Evolutionary conservation across 2,888 invertebrate genomes (phyloP), one percentile per base, ranked within the genome.

Genomic region (Clanis bilineata): DNA sequence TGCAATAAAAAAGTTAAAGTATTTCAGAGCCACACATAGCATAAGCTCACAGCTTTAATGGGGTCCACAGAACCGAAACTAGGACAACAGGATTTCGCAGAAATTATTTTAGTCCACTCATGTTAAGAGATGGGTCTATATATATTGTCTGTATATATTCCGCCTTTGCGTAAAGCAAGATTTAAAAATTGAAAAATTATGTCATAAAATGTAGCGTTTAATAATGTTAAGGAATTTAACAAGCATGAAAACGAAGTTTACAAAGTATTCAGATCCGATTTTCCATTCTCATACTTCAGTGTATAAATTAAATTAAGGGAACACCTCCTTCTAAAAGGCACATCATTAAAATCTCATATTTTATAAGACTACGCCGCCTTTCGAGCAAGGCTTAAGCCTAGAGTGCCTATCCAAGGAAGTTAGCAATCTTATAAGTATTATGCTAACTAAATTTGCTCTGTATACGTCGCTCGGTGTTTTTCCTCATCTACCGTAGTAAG

Each of bases 371-470:
- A n/a, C 36, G 38, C 36, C 15, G n/a, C 38, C 15, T 41, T 57
- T 44, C 57, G 23, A 47, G 44, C 23, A 23, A 58, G 57, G 32
- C 57, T 58, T 38, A 23, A 63, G 61, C 32, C 58, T 57, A 62
- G 64, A 69, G 69, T 71, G 66, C 67, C 70, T 74, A 68, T 69
- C 68, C 64, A 64, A 63, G 58, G 56, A 70, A 75, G 69, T 77
- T 77, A 67, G 62, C 72, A 67, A 73, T 77, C 72, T 73, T 74
- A 72, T 68, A 66, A 70, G 73, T 72, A 71, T 75, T 72, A 75
- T 69, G 69, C 69, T 74, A 73, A 77, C 67, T 69, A 73, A 71
- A 73, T 76, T 76, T 75, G 60, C 69, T 57, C 59, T 66, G 71
- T 64, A 72, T 64, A 73, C 72, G 74, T 69, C 65, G 67, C 67